Base-by-base conservation (phyloP, 1,140 invertebrate genomes). In the Aphis craccivora region DNA sequence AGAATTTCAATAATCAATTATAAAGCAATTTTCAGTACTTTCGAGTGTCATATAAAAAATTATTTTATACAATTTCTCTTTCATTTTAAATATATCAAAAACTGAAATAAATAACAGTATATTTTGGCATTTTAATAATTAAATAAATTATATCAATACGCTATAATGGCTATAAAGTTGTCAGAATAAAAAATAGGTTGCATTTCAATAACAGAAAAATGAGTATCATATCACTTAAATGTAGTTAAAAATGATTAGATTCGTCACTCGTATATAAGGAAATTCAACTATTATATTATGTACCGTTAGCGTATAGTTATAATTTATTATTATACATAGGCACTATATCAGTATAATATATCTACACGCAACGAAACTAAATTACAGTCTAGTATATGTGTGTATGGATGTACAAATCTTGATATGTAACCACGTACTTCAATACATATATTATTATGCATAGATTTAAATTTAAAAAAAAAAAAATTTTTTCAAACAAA, bases 401-500 rank as follows among this genome's bases (percentile, higher is more conserved):
- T 37, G 22, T 83, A 37, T 60, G 20, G 14, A 76, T 37, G 35
- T 37, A 37, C 20, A 83, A 83, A 83, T 83, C 35, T 83, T 37
- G 76, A 83, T 83, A 22, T 83, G 76, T 83, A 37, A 83, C 35
- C 76, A 20, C 22, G 35, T 83, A 37, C 23, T 83, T 83, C 35
- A 37, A 83, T 37, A 37, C n/a, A 83, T 83, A 83, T 83, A 83
- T 83, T 83, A 83, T 83, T 83, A 83, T 83, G n/a, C 35, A 81
- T 83, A 37, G 35, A 37, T 83, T 83, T 83, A 37, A 37, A 83
- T 83, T 37, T 83, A 3, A 6, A 83, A 20, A 40, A 37, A 35
- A 20, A 83, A 30, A 9, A 18, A 14, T 86, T 83, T 83, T 86
- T 86, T 76, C 2, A 76, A 76, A 86, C 40, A 43, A 43, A 45